phyloP scores from a whole-genome alignment of 2,113 vertebrate genomes.

The Anseranas semipalmata region DNA sequence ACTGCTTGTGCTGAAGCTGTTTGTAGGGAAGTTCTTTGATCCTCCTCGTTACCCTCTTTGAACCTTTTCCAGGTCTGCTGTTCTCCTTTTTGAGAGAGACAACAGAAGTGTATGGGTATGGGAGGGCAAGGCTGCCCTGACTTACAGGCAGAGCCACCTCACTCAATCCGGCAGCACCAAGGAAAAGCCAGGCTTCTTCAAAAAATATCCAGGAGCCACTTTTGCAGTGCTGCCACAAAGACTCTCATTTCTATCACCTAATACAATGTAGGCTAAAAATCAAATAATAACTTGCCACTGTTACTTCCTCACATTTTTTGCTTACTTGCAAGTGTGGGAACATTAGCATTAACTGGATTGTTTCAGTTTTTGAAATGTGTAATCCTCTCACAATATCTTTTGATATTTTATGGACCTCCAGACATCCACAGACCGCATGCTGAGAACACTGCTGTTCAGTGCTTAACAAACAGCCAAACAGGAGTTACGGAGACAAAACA shows the following conservation, averaged over 20 bases:
- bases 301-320: background rate
- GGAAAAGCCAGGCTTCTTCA: background rate
- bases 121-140: background rate
- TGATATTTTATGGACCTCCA: constrained; percentile 41
- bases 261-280: background rate
- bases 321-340: background rate
- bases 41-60: background rate
- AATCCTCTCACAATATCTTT: background rate
- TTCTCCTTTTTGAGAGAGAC: background rate
- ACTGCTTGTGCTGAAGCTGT: background rate
- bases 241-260: background rate
- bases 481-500: constrained; percentile 20
- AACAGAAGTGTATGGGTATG: background rate
- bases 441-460: constrained; percentile 24
- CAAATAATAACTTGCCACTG: background rate
- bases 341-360: background rate
- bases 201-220: background rate
- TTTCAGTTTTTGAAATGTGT: constrained; percentile 11
- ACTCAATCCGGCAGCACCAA: background rate
- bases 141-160: background rate
- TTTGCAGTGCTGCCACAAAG: background rate
- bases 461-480: background rate
- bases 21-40: background rate
- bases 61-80: background rate
- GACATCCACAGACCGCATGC: constrained; percentile 7